Evolutionary conservation across 1,140 invertebrate species (phyloP).

Genomic region (Lamellibrachia luymesi): DNA sequence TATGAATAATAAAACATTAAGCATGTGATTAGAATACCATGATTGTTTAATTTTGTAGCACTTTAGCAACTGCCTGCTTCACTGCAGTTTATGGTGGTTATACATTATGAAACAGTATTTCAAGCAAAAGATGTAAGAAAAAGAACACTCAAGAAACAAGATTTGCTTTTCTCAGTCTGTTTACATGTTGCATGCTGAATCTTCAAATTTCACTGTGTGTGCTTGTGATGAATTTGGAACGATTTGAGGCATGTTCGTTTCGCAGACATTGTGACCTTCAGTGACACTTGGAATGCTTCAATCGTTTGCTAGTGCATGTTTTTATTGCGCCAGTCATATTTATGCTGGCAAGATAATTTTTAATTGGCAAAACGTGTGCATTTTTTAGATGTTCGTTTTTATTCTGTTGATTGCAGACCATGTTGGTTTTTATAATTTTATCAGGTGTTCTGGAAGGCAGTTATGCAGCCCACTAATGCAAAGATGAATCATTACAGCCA

Average conservation of each 20-base stretch:
- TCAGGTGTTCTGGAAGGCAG: background rate
- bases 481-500: background rate
- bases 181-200: background rate
- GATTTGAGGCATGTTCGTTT: background rate
- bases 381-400: background rate
- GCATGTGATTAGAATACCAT: background rate
- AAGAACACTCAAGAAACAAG: background rate
- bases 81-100: background rate
- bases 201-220: background rate
- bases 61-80: background rate
- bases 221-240: conserved; percentile 4
- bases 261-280: background rate
- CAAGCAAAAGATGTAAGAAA: background rate
- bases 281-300: background rate
- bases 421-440: background rate
- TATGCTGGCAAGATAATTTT: background rate
- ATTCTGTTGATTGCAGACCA: background rate
- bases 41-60: background rate
- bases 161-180: background rate
- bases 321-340: background rate
- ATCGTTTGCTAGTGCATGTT: background rate
- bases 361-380: background rate
- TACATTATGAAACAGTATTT: background rate
- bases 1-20: background rate
- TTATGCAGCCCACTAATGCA: background rate